Percentiles rank a stretch among this genome's conserved stretches.
phyloP scores from a whole-genome alignment of 2,797 vertebrate genomes.

The Otolemur crassicaudatus region DNA sequence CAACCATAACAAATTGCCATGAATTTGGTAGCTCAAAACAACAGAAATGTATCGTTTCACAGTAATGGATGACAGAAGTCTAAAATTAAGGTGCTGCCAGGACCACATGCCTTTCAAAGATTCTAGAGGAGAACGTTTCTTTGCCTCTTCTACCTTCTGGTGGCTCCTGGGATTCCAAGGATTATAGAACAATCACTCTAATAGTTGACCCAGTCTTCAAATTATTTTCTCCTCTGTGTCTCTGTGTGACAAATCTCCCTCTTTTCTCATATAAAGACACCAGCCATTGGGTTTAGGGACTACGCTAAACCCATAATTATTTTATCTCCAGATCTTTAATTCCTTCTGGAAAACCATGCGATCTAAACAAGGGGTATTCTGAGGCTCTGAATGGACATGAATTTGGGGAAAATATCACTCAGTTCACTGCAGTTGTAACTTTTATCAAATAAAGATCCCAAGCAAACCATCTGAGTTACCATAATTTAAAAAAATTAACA shows the following conservation, averaged over 20 bases:
- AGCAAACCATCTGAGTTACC: background rate
- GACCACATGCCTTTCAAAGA: background rate
- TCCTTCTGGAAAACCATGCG: constrained; percentile 24
- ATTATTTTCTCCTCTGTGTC: background rate
- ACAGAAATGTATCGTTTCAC: constrained; percentile 5
- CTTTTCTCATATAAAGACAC: background rate
- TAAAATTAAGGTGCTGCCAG: background rate
- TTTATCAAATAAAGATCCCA: constrained; percentile 17
- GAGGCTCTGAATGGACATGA: background rate
- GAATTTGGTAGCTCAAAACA: constrained; percentile 32
- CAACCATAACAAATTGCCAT: constrained; percentile 21
- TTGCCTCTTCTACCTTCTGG: background rate
- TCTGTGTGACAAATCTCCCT: background rate
- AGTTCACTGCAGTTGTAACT: background rate
- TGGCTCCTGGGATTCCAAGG: background rate
- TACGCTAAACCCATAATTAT: constrained; percentile 32
- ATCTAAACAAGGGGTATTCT: background rate
- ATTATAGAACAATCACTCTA: background rate
- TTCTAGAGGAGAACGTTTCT: background rate
- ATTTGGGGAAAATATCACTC: constrained; percentile 1
- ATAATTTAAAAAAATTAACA: background rate
- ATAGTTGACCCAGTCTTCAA: background rate
- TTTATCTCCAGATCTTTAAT: constrained; percentile 9
- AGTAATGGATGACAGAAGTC: background rate
- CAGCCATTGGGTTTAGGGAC: background rate